Evolutionary conservation across 2,888 invertebrate species (phyloP).

Genomic region (Andrena minutula): DNA sequence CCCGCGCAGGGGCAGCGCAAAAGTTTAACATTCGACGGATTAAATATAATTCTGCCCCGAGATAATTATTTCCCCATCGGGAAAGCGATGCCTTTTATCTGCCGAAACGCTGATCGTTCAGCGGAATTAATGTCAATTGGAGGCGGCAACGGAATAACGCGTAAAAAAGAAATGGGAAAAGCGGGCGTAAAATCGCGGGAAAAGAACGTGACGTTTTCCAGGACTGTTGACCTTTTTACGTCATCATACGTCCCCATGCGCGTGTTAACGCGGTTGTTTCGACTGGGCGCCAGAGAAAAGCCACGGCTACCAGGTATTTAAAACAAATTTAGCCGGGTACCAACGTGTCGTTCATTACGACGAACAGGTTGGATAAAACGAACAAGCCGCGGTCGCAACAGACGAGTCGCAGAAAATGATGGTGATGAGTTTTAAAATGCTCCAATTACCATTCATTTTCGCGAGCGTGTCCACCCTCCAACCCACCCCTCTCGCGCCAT

Average conservation of each 20-base stretch:
- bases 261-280: constrained; percentile 62
- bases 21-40: not conserved
- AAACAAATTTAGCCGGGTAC: constrained; percentile 68
- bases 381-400: constrained; percentile 61
- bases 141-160: not conserved
- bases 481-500: constrained; percentile 12
- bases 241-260: constrained; percentile 24
- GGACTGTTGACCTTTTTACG: constrained; percentile 43
- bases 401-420: constrained; percentile 68
- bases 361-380: constrained; percentile 59
- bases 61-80: not conserved
- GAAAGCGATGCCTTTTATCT: not conserved
- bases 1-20: not conserved
- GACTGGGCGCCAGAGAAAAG: constrained; percentile 39
- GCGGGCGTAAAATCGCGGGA: constrained; percentile 19
- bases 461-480: constrained; percentile 35
- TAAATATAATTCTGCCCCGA: not conserved
- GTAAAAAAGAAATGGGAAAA: not conserved
- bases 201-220: constrained; percentile 23
- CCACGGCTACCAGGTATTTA: constrained; percentile 68
- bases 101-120: not conserved
- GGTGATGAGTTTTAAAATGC: constrained; percentile 77
- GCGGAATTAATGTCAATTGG: constrained; percentile 21
- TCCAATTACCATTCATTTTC: constrained; percentile 72
- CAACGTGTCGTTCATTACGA: constrained; percentile 64